Percentiles rank a stretch among this genome's conserved stretches.
Conservation (phyloP, 2,797 vertebrate species). For the Labeo calbasu region DNA sequence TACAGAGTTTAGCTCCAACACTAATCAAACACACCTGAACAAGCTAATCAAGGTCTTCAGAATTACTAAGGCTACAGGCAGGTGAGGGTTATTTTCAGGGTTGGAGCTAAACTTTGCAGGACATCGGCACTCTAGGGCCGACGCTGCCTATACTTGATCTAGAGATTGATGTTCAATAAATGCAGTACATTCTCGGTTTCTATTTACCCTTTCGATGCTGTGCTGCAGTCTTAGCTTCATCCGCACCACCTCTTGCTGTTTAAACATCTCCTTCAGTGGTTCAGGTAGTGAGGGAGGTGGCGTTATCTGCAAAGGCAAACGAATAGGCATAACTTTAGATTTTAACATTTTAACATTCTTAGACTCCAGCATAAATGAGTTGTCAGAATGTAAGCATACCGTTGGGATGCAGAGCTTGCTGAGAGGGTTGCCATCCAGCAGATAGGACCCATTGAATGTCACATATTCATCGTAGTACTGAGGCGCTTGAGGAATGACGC, state of each 20-base stretch:
- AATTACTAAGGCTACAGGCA: no score
- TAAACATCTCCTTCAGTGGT: constrained; percentile 97
- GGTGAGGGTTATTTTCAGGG: no score
- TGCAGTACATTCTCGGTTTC: background rate
- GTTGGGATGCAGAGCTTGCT: constrained; percentile 99
- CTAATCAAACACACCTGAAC: no score
- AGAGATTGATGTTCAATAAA: background rate
- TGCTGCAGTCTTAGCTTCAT: constrained; percentile 98
- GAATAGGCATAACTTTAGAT: background rate
- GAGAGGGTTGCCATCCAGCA: constrained; percentile 96
- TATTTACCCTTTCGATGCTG: constrained; percentile 94
- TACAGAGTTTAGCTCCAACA: no score
- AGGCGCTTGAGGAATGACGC: constrained; percentile 96
- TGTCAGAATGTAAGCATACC: constrained; percentile 78
- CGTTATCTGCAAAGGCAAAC: constrained; percentile 83
- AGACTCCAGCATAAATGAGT: background rate
- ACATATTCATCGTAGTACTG: constrained; percentile 99
- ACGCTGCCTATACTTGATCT: background rate
- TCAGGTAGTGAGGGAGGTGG: constrained; percentile 95
- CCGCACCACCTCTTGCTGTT: constrained; percentile 95
- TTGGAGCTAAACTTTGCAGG: no score
- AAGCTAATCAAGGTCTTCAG: no score
- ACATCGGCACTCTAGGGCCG: no score
- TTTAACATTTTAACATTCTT: background rate
- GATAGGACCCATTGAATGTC: constrained; percentile 98